Evolutionary conservation across 2,797 vertebrate genomes (phyloP).

Genomic region (Helostoma temminkii): DNA sequence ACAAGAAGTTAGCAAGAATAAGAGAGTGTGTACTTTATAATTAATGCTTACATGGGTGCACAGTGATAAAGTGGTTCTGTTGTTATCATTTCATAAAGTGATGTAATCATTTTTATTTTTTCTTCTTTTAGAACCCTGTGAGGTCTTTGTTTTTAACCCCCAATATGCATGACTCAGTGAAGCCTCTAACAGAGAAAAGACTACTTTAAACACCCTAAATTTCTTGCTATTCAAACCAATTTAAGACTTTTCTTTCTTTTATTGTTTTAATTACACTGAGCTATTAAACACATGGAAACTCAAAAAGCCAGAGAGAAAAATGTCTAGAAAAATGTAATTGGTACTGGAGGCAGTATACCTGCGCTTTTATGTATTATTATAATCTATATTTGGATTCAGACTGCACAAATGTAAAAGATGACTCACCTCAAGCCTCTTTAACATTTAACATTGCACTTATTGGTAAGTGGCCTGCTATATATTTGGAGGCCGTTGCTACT

Average conservation of each 20-base stretch:
- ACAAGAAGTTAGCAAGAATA: not conserved
- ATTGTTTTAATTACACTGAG: not conserved
- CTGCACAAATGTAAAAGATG: not conserved
- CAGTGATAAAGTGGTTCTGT: not conserved
- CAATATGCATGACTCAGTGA: not conserved
- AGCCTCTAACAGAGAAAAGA: not conserved
- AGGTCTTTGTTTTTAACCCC: not conserved
- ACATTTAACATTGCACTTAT: constrained; percentile 51
- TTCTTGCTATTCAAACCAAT: constrained; percentile 9
- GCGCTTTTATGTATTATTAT: too few relatives aligned
- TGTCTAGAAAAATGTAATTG: not conserved
- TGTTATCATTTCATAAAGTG: not conserved
- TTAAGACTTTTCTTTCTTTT: constrained; percentile 2
- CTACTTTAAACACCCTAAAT: constrained; percentile 1
- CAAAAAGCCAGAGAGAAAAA: constrained; percentile 7
- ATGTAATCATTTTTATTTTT: constrained; percentile 7
- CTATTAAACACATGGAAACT: constrained; percentile 3
- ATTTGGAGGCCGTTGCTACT: constrained; percentile 47
- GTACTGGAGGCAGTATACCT: not conserved
- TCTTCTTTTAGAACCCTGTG: not conserved
- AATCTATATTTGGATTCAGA: not conserved
- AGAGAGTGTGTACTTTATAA: too few relatives aligned
- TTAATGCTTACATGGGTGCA: not conserved
- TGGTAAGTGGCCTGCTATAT: constrained; percentile 46
- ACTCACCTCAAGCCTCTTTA: constrained; percentile 13